Conservation (phyloP, 2,888 invertebrate genomes). For the Drosophila engyochracea region DNA sequence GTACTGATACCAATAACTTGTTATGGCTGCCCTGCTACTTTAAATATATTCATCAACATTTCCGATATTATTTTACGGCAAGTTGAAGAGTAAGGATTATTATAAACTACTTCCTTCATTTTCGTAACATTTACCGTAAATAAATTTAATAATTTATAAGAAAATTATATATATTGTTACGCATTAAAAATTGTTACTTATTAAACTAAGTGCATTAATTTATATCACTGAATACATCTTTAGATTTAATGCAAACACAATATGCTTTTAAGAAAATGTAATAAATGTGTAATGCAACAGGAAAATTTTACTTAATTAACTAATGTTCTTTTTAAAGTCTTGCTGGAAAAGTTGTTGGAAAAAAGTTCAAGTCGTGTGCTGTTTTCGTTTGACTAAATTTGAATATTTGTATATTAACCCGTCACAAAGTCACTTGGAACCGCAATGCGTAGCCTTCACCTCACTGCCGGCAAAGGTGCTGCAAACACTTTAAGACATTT, state of each 20-base stretch:
- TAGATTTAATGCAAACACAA: not conserved
- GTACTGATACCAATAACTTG: conserved; percentile 6
- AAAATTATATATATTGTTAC: not conserved
- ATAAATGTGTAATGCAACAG: not conserved
- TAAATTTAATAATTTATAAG: no score
- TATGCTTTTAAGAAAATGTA: not conserved
- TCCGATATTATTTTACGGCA: not conserved
- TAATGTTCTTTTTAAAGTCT: conserved; percentile 4
- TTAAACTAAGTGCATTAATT: not conserved
- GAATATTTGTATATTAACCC: conserved; percentile 62
- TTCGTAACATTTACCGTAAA: no score
- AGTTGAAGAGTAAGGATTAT: not conserved
- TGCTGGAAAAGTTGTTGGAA: not conserved
- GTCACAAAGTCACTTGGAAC: conserved; percentile 58
- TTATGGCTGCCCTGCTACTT: conserved; percentile 1
- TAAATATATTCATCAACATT: not conserved
- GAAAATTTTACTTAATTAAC: conserved; percentile 24
- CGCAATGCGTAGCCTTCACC: conserved; percentile 2
- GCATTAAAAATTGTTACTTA: no score
- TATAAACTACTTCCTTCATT: no score
- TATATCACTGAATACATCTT: not conserved
- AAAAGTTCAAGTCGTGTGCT: conserved; percentile 1
- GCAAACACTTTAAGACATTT: conserved; percentile 35
- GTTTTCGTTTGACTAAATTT: conserved; percentile 37
- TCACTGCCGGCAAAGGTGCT: not conserved